Conservation (phyloP, 2,888 invertebrate genomes). For the Apodemia mormo region DNA sequence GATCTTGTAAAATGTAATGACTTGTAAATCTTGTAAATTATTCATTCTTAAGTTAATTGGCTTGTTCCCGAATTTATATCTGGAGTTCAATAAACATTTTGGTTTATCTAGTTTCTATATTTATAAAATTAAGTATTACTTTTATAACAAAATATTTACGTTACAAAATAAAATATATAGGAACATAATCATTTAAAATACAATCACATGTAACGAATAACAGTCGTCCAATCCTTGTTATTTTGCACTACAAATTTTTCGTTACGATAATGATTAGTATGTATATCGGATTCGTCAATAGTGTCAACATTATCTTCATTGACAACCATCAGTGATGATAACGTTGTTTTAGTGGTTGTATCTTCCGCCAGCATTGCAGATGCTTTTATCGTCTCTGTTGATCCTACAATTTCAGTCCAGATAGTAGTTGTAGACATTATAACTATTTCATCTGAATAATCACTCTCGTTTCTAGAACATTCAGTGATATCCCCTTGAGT, state of each 20-base stretch:
- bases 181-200: no score
- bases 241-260: background rate
- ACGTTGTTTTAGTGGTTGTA: background rate
- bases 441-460: slow-evolving; percentile 30
- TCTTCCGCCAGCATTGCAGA: background rate
- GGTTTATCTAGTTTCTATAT: no score
- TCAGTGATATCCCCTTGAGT: slow-evolving; percentile 59
- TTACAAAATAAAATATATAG: no score
- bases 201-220: slow-evolving; percentile 14
- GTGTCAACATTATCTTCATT: background rate
- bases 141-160: no score
- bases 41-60: no score
- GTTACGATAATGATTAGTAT: background rate
- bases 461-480: slow-evolving; percentile 55
- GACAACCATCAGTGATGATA: background rate
- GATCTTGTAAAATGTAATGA: no score
- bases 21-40: no score
- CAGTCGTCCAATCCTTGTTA: slow-evolving; percentile 25
- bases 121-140: no score
- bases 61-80: no score
- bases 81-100: no score
- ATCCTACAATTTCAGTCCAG: background rate
- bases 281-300: background rate
- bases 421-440: slow-evolving; percentile 14
- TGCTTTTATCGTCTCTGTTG: background rate